A percentile compares a stretch with the other conserved stretches of the same genome.
These are phyloP conservation scores for Ptychochromis oligacanthus DNA, from an alignment of 2,113 vertebrate genomes.

Conservation along the genomic window DNA sequence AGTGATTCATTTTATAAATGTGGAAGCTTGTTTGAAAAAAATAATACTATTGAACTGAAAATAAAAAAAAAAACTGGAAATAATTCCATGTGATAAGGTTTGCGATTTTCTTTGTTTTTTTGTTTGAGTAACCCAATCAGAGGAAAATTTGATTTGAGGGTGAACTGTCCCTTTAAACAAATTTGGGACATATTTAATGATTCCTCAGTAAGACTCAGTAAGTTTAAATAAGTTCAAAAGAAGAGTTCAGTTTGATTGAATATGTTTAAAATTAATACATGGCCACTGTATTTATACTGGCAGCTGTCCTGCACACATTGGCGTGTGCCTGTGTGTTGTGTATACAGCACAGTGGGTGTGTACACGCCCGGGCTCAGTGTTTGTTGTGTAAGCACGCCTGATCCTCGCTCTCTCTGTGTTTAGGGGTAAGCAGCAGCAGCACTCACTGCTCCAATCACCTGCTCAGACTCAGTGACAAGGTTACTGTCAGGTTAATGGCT, in stretches of 20 bases:
- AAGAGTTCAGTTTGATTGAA: not conserved
- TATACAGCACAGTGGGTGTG: constrained; percentile 51
- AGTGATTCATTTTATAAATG: too few species aligned
- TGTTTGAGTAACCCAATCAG: too few species aligned
- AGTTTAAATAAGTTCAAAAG: not conserved
- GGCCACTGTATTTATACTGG: not conserved
- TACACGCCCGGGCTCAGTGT: constrained; percentile 29
- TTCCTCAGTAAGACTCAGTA: not conserved
- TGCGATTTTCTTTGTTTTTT: too few species aligned
- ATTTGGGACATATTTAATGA: too few species aligned
- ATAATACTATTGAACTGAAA: too few species aligned
- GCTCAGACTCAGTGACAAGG: constrained; percentile 34
- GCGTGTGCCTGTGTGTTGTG: constrained; percentile 55
- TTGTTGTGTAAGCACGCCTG: constrained; percentile 69
- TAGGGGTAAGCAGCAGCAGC: constrained; percentile 62
- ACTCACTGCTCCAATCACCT: constrained; percentile 21
- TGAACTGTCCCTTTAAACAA: too few species aligned
- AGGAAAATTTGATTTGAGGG: too few species aligned
- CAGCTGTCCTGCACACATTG: not conserved
- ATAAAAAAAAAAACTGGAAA: too few species aligned
- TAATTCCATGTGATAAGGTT: too few species aligned
- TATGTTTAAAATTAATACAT: not conserved
- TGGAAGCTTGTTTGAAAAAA: too few species aligned
- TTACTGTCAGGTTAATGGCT: constrained; percentile 23
- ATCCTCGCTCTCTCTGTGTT: constrained; percentile 58